phyloP scores from a whole-genome alignment of 2,797 vertebrate genomes.

The Acanthiza pusilla region DNA sequence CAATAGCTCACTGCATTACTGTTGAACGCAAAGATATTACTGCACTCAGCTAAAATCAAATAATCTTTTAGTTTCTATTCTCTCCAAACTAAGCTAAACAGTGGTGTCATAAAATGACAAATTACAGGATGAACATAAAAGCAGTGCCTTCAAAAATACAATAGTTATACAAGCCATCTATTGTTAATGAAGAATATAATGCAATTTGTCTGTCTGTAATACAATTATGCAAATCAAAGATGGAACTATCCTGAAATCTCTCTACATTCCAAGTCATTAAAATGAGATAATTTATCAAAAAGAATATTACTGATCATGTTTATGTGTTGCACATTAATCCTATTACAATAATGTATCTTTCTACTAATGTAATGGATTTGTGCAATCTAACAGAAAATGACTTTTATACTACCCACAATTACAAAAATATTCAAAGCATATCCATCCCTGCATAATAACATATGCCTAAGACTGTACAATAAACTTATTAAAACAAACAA shows the following conservation, averaged over 20 bases:
- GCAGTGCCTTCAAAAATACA: constrained; percentile 77
- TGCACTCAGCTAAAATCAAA: constrained; percentile 75
- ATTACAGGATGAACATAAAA: constrained; percentile 75
- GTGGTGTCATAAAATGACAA: constrained; percentile 76
- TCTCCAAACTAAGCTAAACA: constrained; percentile 61
- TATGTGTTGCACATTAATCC: constrained; percentile 91
- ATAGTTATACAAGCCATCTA: constrained; percentile 79
- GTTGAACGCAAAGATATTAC: constrained; percentile 62
- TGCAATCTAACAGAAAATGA: constrained; percentile 99
- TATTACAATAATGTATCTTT: constrained; percentile 88
- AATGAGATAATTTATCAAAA: constrained; percentile 97
- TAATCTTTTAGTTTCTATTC: constrained; percentile 73
- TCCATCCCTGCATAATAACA: constrained; percentile 84
- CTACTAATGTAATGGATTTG: constrained; percentile 97
- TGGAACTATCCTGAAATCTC: constrained; percentile 81
- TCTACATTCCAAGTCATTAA: constrained; percentile 79
- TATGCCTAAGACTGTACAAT: constrained; percentile 83
- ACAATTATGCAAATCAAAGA: constrained; percentile 83
- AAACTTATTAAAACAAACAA: constrained; percentile 83
- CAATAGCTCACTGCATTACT: constrained; percentile 64
- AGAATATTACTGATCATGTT: constrained; percentile 84
- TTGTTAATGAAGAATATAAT: constrained; percentile 83
- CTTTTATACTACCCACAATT: constrained; percentile 97
- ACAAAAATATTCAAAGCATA: constrained; percentile 86
- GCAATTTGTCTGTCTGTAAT: constrained; percentile 83